Evolutionary conservation across 2,888 invertebrate genomes (phyloP).

Genomic region (Drosophila anceps): DNA sequence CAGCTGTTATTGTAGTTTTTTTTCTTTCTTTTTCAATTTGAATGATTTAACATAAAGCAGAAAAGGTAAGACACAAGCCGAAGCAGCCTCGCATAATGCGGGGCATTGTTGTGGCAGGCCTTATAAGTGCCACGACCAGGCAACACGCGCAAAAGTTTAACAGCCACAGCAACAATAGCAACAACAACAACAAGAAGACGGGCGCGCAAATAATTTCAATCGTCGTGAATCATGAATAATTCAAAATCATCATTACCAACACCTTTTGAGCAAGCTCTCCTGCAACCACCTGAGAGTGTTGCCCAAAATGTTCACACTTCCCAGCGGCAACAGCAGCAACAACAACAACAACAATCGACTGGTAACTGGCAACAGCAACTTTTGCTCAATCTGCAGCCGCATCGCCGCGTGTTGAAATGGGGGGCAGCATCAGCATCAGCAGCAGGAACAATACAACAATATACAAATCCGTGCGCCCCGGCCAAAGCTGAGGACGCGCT

Average conservation of each 20-base stretch:
- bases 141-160: slow-evolving; percentile 71
- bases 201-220: slow-evolving; percentile 81
- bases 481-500: slow-evolving; percentile 49
- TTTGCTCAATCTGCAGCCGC: slow-evolving; percentile 76
- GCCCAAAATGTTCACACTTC: slow-evolving; percentile 79
- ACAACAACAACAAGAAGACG: slow-evolving; percentile 25
- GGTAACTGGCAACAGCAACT: slow-evolving; percentile 57
- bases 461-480: slow-evolving; percentile 57
- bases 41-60: slow-evolving; percentile 80
- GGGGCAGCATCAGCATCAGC: slow-evolving; percentile 37
- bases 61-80: slow-evolving; percentile 58
- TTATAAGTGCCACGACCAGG: slow-evolving; percentile 67
- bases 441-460: slow-evolving; percentile 49
- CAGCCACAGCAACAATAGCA: slow-evolving; percentile 54
- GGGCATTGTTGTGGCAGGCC: slow-evolving; percentile 69
- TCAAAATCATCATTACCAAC: slow-evolving; percentile 81
- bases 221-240: slow-evolving; percentile 81
- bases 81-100: slow-evolving; percentile 55
- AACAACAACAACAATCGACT: slow-evolving; percentile 38
- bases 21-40: slow-evolving; percentile 69
- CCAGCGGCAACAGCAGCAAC: slow-evolving; percentile 62
- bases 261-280: slow-evolving; percentile 71
- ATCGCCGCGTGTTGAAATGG: slow-evolving; percentile 68
- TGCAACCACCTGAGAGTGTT: slow-evolving; percentile 74
- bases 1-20: slow-evolving; percentile 76